Percentiles rank a stretch among this genome's conserved stretches.
Evolutionary conservation across 2,113 vertebrate species (phyloP).

Genomic region (Gymnobelideus leadbeateri): DNA sequence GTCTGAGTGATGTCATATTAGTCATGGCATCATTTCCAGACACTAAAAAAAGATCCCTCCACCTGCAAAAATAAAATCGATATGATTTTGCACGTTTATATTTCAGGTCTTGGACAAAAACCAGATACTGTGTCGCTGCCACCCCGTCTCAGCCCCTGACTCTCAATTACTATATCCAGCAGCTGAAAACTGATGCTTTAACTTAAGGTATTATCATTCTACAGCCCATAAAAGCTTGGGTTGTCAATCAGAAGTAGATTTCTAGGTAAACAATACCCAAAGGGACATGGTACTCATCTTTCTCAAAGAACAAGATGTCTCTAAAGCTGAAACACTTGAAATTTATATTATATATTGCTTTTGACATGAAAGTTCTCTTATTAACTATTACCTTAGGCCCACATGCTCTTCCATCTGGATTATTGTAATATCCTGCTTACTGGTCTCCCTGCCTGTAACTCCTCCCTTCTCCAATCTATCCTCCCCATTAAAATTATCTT

Average conservation of each 20-base stretch:
- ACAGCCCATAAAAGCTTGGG: not conserved
- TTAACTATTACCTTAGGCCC: not conserved
- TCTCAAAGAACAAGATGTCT: not conserved
- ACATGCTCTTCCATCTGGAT: not conserved
- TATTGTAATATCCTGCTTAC: not conserved
- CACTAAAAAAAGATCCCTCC: slow-evolving; percentile 29
- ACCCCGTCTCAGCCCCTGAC: slow-evolving; percentile 26
- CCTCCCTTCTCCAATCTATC: not conserved
- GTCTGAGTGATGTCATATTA: slow-evolving; percentile 61
- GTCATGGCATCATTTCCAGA: slow-evolving; percentile 66
- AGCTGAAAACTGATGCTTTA: slow-evolving; percentile 53
- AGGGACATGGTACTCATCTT: slow-evolving; percentile 6
- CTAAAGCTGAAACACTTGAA: not conserved
- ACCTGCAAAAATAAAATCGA: slow-evolving; percentile 72
- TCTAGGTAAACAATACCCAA: slow-evolving; percentile 3
- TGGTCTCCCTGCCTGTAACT: not conserved
- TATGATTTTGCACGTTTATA: slow-evolving; percentile 59
- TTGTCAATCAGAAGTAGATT: slow-evolving; percentile 34
- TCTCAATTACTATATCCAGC: slow-evolving; percentile 34
- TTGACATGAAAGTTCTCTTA: not conserved
- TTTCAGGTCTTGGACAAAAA: slow-evolving; percentile 62
- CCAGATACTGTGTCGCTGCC: not conserved
- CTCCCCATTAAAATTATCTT: not conserved
- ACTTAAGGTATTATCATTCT: slow-evolving; percentile 19
- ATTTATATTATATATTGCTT: slow-evolving; percentile 5